Base-by-base conservation (phyloP, 2,888 invertebrate genomes). In the Pemphredon lugubris region DNA sequence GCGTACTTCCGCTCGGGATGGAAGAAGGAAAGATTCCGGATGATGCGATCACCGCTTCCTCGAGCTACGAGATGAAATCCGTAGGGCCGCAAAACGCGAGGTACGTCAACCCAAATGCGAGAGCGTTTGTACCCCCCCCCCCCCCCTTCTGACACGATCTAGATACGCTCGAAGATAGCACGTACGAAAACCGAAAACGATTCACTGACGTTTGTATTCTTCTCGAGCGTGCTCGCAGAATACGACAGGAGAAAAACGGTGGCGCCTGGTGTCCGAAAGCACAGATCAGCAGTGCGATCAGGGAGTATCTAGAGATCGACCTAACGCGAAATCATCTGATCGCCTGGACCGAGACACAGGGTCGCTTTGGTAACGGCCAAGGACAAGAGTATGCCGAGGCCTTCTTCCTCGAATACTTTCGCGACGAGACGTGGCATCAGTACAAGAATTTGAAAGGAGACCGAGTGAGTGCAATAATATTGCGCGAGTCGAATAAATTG, bases 251-350 rank as follows among this genome's bases (percentile, higher is more conserved):
- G 87, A 93, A 94, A 80, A 95, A 95, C 73, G 96, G 97, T 0
- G 97, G 97, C 0, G 97, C 97, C 0, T 97, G 97, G 97, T 97
- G 97, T 90, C 97, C 97, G 6, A 94, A 95, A 84, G 94, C 94
- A 0, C 93, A 95, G 84, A 95, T 96, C 80, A 93, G 94, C 78
- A 93, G 93, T 57, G 93, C 93, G 61, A 93, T 95, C 64, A 93
- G 95, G 11, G 97, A 97, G 88, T 97, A 93, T 89, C 91, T 97
- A 48, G 96, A 97, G 89, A 93, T 96, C 53, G 94, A 97, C 86
- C 92, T 97, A 42, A 92, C 92, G 16, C 92, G 91, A 63, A 93
- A 95, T 84, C 95, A 95, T 88, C 91, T 96, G 82, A 93, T 97
- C 84, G 96, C 96, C 0, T 94, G 93, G 90, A 94, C 95, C 0